Conservation (phyloP, 2,888 invertebrate genomes). For the Branchipolynoe longqiensis region DNA sequence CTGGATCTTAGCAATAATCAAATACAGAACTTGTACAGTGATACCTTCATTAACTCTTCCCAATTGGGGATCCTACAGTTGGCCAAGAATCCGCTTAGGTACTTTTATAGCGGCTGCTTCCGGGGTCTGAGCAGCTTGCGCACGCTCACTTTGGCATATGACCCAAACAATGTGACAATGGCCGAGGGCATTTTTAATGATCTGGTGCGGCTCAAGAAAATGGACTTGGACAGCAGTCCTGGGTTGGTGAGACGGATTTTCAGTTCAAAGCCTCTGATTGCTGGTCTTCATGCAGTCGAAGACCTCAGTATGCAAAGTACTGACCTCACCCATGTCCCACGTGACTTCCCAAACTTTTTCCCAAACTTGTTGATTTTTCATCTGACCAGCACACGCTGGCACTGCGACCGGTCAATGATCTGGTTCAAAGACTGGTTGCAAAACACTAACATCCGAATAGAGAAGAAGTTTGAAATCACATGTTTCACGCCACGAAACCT, state of each 20-base stretch:
- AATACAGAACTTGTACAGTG: constrained; percentile 56
- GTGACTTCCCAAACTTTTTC: constrained; percentile 59
- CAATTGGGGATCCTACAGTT: constrained; percentile 51
- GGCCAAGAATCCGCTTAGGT: constrained; percentile 59
- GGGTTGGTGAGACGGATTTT: constrained; percentile 61
- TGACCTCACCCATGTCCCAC: constrained; percentile 62
- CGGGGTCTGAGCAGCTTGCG: constrained; percentile 35
- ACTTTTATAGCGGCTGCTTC: constrained; percentile 57
- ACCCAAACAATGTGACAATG: constrained; percentile 51
- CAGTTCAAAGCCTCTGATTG: constrained; percentile 55
- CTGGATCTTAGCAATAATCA: constrained; percentile 68
- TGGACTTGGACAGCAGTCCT: constrained; percentile 68
- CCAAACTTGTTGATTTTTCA: constrained; percentile 63
- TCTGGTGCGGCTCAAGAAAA: constrained; percentile 60
- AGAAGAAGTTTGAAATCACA: constrained; percentile 56
- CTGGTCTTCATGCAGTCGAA: constrained; percentile 56
- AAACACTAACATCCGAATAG: constrained; percentile 58
- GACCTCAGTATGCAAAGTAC: constrained; percentile 68
- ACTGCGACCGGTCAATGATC: constrained; percentile 67
- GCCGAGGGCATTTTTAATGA: constrained; percentile 64
- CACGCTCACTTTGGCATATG: constrained; percentile 59
- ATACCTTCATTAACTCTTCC: constrained; percentile 51
- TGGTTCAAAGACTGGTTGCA: constrained; percentile 67
- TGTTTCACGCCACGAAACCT: constrained; percentile 67
- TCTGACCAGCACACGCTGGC: constrained; percentile 66